Percentiles rank a stretch among this genome's conserved stretches.
phyloP scores from a whole-genome alignment of 1,140 invertebrate species.

The Apis cerana region DNA sequence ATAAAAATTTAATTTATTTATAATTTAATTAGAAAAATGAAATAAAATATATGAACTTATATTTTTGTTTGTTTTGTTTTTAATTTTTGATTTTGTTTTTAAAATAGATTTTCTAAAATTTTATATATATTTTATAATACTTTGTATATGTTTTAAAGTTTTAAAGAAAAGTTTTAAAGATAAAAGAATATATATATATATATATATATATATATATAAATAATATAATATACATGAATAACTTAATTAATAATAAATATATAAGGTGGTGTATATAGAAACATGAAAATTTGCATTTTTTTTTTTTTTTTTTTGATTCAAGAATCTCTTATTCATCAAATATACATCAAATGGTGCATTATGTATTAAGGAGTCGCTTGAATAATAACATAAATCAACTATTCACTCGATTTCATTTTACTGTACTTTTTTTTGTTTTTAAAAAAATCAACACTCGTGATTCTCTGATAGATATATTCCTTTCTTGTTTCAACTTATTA shows the following conservation, averaged over 20 bases:
- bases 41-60: too few species aligned
- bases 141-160: too few species aligned
- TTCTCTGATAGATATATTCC: slow-evolving; percentile 51
- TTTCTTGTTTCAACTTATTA: slow-evolving; percentile 49
- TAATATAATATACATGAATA: not conserved
- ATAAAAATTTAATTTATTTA: too few species aligned
- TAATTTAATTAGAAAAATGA: too few species aligned
- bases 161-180: too few species aligned
- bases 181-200: too few species aligned
- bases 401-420: slow-evolving; percentile 18
- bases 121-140: too few species aligned
- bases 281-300: not conserved
- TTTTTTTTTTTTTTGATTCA: slow-evolving; percentile 43
- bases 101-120: too few species aligned
- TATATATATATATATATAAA: too few species aligned
- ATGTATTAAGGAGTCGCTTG: slow-evolving; percentile 22
- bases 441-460: slow-evolving; percentile 44
- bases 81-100: too few species aligned
- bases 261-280: not conserved
- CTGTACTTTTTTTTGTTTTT: slow-evolving; percentile 8
- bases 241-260: too few species aligned
- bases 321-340: slow-evolving; percentile 50
- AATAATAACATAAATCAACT: slow-evolving; percentile 38
- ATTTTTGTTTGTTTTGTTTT: too few species aligned
- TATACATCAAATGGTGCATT: slow-evolving; percentile 40